Evolutionary conservation across 2,888 invertebrate species (phyloP).

Genomic region (Clitarchus hookeri): DNA sequence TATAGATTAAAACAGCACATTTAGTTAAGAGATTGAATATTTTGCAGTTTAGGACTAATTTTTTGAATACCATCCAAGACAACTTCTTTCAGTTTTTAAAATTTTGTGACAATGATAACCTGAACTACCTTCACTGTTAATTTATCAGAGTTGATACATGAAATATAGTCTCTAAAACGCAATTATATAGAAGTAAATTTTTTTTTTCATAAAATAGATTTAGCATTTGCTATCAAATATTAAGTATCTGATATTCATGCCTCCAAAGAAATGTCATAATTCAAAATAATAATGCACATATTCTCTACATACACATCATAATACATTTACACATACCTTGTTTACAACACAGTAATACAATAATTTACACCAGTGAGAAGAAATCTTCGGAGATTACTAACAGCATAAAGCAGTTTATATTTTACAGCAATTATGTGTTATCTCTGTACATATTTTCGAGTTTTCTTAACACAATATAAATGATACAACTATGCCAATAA

Average conservation of each 20-base stretch:
- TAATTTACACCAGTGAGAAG: constrained; percentile 4
- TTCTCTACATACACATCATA: background rate
- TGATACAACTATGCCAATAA: background rate
- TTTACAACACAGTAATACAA: background rate
- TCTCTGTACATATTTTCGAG: background rate
- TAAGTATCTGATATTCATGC: background rate
- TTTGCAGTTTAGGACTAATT: background rate
- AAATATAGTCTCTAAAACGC: background rate
- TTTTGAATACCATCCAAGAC: background rate
- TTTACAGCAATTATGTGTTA: background rate
- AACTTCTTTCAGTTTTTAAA: background rate
- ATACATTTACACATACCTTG: background rate
- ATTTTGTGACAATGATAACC: background rate
- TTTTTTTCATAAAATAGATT: background rate
- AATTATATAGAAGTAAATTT: background rate
- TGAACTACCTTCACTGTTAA: background rate
- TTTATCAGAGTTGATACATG: background rate
- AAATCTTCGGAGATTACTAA: background rate
- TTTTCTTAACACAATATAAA: background rate
- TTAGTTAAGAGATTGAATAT: background rate
- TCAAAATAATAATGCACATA: background rate
- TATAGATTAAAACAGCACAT: background rate
- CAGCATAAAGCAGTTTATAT: background rate
- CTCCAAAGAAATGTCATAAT: background rate
- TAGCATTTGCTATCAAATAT: background rate